These are phyloP conservation scores for Seriola rivoliana DNA, from an alignment of 2,113 vertebrate species.

Conservation along the genomic window DNA sequence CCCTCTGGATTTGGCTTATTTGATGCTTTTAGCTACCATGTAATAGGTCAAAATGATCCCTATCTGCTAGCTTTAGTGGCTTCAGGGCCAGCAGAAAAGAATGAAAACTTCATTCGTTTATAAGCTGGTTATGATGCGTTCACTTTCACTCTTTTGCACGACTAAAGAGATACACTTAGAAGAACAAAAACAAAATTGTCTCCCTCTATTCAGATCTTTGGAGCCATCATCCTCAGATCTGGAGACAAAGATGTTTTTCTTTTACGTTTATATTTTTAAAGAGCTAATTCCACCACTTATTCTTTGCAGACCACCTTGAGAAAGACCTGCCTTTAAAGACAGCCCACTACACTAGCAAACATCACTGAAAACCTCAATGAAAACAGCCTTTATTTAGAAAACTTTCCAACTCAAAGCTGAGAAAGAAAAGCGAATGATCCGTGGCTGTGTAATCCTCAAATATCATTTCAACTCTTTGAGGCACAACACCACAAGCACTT, in stretches of 20 bases:
- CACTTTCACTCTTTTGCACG: conserved; percentile 50
- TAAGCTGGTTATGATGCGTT: conserved; percentile 75
- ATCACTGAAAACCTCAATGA: conserved; percentile 67
- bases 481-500: conserved; percentile 44
- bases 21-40: conserved; percentile 24
- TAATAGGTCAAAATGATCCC: conserved; percentile 3
- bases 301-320: conserved; percentile 82
- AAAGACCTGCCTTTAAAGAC: conserved; percentile 83
- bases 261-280: conserved; percentile 39
- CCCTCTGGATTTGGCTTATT: conserved; percentile 45
- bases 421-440: conserved; percentile 59
- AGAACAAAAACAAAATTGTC: conserved; percentile 66
- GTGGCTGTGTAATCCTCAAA: conserved; percentile 44
- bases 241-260: conserved; percentile 82
- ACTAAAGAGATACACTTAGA: conserved; percentile 60
- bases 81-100: conserved; percentile 40
- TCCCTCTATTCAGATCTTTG: conserved; percentile 74
- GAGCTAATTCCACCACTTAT: conserved; percentile 63
- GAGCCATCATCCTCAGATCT: conserved; percentile 85
- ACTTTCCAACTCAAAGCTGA: conserved; percentile 87
- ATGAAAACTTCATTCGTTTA: conserved; percentile 80
- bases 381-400: conserved; percentile 80
- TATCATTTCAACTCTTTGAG: conserved; percentile 47
- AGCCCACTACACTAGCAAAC: conserved; percentile 72
- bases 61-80: conserved; percentile 30